Conservation (phyloP, 2,888 invertebrate genomes). For the Philereme vetulata region DNA sequence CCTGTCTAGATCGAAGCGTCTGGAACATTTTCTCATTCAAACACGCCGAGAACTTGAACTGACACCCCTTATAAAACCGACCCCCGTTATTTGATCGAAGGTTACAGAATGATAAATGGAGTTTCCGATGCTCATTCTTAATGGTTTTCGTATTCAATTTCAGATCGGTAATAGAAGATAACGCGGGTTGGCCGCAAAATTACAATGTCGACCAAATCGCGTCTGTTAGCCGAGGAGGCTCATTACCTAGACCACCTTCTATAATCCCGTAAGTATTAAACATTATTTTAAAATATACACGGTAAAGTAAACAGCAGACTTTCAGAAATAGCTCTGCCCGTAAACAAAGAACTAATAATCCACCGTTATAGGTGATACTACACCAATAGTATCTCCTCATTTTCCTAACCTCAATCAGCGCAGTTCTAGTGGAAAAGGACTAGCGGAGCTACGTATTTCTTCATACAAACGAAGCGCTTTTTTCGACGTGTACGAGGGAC, state of each 20-base stretch:
- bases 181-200: slow-evolving; percentile 80
- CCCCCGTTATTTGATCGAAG: slow-evolving; percentile 4
- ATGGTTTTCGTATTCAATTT: slow-evolving; percentile 43
- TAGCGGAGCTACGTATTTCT: too few species aligned
- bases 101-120: slow-evolving; percentile 15
- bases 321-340: too few species aligned
- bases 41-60: background rate
- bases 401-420: too few species aligned
- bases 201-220: slow-evolving; percentile 81
- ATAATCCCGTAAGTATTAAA: slow-evolving; percentile 76
- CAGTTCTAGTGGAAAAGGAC: too few species aligned
- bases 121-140: slow-evolving; percentile 16
- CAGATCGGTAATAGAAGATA: slow-evolving; percentile 83
- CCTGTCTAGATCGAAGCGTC: too few species aligned
- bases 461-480: too few species aligned
- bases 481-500: too few species aligned
- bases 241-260: slow-evolving; percentile 76
- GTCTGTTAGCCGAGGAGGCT: slow-evolving; percentile 78
- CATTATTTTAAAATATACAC: background rate
- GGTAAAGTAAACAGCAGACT: too few species aligned
- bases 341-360: too few species aligned
- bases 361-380: too few species aligned
- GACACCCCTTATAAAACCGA: background rate
- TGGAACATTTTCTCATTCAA: too few species aligned
- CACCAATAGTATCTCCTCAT: too few species aligned